Evolutionary conservation across 2,797 vertebrate species (phyloP).

Genomic region (Nannoperca australis): DNA sequence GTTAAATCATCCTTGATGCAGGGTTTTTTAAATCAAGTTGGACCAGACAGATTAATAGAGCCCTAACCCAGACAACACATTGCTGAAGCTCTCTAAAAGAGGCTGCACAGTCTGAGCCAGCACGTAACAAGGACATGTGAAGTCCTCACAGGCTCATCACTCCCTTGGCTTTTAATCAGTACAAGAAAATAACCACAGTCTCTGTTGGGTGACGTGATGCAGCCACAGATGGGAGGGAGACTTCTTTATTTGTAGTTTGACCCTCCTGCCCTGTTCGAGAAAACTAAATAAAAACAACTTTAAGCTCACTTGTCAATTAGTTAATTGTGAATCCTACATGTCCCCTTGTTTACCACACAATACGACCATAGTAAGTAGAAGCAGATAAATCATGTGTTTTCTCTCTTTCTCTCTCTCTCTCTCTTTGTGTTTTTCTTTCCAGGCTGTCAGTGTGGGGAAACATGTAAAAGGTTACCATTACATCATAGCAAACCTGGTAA

Average conservation of each 20-base stretch:
- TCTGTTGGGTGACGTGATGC: not conserved
- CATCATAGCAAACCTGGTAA: constrained; percentile 99
- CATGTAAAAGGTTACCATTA: constrained; percentile 99
- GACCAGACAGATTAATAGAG: not conserved
- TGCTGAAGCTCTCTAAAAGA: constrained; percentile 5
- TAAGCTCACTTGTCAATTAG: not conserved
- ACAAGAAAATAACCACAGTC: constrained; percentile 3
- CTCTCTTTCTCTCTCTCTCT: constrained; percentile 14
- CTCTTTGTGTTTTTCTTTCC: constrained; percentile 46
- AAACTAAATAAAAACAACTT: constrained; percentile 7
- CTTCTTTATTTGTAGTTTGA: constrained; percentile 14
- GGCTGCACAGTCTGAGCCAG: constrained; percentile 17
- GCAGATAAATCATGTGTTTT: constrained; percentile 3
- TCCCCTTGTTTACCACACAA: not conserved
- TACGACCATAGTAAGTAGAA: not conserved
- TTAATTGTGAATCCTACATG: not conserved
- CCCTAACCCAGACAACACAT: not conserved
- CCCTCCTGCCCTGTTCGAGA: not conserved
- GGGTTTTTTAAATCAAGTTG: not conserved
- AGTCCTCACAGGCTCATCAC: constrained; percentile 6
- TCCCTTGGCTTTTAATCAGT: constrained; percentile 38
- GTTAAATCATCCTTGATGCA: not conserved
- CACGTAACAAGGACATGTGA: not conserved
- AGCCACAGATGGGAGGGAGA: constrained; percentile 15
- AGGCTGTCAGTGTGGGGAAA: constrained; percentile 98